phyloP scores from a whole-genome alignment of 1,140 invertebrate species.

The Bilobella aurantiaca region DNA sequence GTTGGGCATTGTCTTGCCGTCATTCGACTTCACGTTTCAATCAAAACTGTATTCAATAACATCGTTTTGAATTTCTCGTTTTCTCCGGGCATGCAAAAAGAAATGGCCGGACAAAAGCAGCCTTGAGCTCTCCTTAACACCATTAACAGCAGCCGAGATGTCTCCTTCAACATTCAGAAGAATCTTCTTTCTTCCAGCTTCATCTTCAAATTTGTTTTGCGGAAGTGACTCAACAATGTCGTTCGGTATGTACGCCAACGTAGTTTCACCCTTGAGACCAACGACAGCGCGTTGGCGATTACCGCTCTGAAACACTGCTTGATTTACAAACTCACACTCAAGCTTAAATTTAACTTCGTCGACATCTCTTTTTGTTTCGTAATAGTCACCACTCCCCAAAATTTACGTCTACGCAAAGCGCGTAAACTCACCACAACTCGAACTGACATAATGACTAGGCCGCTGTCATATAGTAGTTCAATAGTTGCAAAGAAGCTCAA shows the following conservation, averaged over 20 bases:
- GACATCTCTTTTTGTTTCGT: too few species aligned
- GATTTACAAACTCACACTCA: too few species aligned
- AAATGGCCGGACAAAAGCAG: not conserved
- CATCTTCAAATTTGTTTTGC: not conserved
- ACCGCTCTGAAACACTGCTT: too few species aligned
- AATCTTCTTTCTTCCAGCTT: not conserved
- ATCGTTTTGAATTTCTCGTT: not conserved
- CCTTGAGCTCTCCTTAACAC: not conserved
- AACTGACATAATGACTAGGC: too few species aligned
- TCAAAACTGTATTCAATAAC: not conserved
- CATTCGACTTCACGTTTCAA: not conserved
- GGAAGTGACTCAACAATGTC: not conserved
- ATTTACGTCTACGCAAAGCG: too few species aligned
- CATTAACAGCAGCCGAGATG: not conserved
- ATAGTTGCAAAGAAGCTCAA: too few species aligned
- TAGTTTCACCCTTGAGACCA: too few species aligned
- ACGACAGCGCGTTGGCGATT: too few species aligned
- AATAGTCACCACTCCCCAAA: too few species aligned
- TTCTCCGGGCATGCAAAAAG: not conserved
- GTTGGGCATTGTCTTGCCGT: not conserved
- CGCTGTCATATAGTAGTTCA: too few species aligned
- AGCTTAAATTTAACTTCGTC: too few species aligned
- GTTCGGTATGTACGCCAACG: not conserved
- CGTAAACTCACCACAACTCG: too few species aligned
- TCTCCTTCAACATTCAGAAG: not conserved